Conservation (phyloP, 2,113 vertebrate genomes). For the Heterochromis multidens region DNA sequence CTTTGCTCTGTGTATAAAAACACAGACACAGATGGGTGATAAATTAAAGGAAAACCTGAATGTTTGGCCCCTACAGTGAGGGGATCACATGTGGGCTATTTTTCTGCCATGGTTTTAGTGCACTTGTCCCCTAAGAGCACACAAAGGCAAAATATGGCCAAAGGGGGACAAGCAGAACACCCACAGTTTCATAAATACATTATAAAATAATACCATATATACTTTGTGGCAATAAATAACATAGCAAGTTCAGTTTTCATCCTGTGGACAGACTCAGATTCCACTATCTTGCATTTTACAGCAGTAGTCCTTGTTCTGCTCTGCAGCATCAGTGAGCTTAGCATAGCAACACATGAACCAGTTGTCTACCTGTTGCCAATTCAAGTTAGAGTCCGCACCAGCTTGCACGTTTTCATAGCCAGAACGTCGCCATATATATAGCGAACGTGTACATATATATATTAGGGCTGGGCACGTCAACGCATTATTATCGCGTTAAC, state of each 20-base stretch:
- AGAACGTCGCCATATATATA: neutral
- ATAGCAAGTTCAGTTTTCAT: neutral
- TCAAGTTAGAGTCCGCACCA: neutral
- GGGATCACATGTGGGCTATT: neutral
- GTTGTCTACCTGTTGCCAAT: no score
- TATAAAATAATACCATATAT: neutral
- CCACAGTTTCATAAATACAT: neutral
- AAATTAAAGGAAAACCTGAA: neutral
- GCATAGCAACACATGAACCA: neutral
- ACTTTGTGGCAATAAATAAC: neutral
- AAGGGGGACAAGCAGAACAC: neutral
- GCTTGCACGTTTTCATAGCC: neutral
- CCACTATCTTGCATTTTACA: neutral
- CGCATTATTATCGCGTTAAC: no score
- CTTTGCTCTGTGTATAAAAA: neutral
- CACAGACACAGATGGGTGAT: neutral
- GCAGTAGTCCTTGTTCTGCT: neutral
- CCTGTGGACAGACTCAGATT: neutral
- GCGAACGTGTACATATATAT: no score
- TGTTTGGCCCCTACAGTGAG: neutral
- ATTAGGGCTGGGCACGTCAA: no score
- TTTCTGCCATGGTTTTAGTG: neutral
- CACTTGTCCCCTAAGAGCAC: neutral
- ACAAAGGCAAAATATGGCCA: neutral
- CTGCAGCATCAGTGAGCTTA: neutral